Evolutionary conservation across 2,797 vertebrate species (phyloP), one percentile per base, ranked within the genome.

Genomic region (Loriculus beryllinus): DNA sequence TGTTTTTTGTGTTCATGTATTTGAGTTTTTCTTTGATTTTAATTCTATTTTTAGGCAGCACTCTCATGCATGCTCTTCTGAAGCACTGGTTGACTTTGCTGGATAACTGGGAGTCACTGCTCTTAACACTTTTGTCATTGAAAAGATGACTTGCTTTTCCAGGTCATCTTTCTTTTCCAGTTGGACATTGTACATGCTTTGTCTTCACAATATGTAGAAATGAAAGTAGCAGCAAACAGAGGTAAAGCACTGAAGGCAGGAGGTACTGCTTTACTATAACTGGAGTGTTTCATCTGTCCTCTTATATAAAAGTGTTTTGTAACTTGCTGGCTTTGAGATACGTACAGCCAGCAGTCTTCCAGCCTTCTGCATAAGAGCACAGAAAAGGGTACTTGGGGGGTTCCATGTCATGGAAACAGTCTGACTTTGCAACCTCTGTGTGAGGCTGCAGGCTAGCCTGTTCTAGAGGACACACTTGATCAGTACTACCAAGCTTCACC

Each of bases 371-470:
- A 16, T 20, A 28, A 29, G n/a, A 39, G 18, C 1, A 0, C 51
- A 17, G 19, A 28, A 29, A 3, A 39, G 6, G 2, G 7, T 42
- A 0, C 29, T 18, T 9, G 1, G 2, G 22, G 14, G 11, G 4
- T 40, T 33, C 15, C 3, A 0, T 29, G 77, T 45, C 35, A 16
- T 0, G 2, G 59, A 56, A 64, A 47, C 37, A 6, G 4, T 14
- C n/a, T 7, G 31, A 1, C 33, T 5, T 2, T 3, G 56, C 0
- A 4, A 54, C 29, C 62, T n/a, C 37, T 0, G 0, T 0, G 0
- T 2, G 65, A 45, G 62, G 59, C 76, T 8, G 0, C 0, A 2
- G 78, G 31, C 9, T 6, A 0, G 8, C 35, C 2, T 2, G 1
- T 16, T 76, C 57, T 52, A 1, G 3, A 26, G 78, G 39, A 65